Base-by-base conservation (phyloP, 2,888 invertebrate species). In the Mesoligia furuncula region DNA sequence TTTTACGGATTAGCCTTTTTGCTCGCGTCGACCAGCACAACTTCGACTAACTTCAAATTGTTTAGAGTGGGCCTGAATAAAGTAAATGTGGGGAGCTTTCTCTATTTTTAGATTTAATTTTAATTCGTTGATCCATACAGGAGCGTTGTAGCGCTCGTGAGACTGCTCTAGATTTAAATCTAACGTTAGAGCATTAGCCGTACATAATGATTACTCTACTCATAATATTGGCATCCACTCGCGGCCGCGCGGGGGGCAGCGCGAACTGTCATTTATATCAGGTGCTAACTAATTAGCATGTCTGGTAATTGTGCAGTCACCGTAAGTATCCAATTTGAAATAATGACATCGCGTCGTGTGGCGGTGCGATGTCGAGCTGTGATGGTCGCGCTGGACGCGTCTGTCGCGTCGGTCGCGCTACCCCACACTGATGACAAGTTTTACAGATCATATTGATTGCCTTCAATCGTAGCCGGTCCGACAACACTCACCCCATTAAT, bases 1-100 rank as follows among this genome's bases (percentile, higher is more conserved):
- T 82, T 88, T 81, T 79, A 68, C 80, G 87, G 91, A 91, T 90
- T 89, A 88, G 90, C 85, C 90, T 89, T 91, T 90, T 90, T 82
- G 86, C 80, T 83, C 80, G 6, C 54, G 57, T 65, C 65, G 79
- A 79, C 61, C 80, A 71, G 17, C 71, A 20, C 85, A 79, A 88
- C 86, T 87, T 83, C 68, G 42, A 70, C 72, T 79, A 89, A 91
- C 90, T 91, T 88, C 77, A 77, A 85, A 85, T 88, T 89, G 88
- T 89, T 90, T 87, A 81, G 79, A 87, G 84, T 80, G 80, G 51
- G 64, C 68, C 77, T 68, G 64, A 85, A 83, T 85, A 81, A 87
- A 88, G 81, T 85, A 79, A 89, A 85, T 81, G 83, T 84, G 64
- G 66, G 45, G 24, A 69, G 71, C 72, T 79, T 54, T 74, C 59